Evolutionary conservation across 2,888 invertebrate genomes (phyloP), one percentile per base, ranked within the genome.

Genomic region (Apoderus coryli): DNA sequence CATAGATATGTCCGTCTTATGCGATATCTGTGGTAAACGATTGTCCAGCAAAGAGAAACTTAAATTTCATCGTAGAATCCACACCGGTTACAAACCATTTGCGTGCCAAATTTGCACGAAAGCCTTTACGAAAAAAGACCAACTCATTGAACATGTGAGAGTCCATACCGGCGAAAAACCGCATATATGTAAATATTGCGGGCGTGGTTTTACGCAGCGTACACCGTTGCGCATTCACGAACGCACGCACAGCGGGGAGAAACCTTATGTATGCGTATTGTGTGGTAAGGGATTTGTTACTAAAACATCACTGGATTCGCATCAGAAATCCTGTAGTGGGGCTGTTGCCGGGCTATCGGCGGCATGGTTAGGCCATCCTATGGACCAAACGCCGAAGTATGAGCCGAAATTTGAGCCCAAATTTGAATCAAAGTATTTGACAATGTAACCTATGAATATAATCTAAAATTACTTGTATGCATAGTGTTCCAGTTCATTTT

Each of bases 151-250:
- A 25, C 52, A 52, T 28, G 45, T 47, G 16, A 36, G 49, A 9
- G 47, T 49, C 6, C 49, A 49, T 29, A 49, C 49, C 9, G 50
- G 50, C 0, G 47, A 47, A 54, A 67, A 67, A 33, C 50, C 50
- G 3, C 48, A 48, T 27, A 47, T 49, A 15, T 55, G 55, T 35
- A 46, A 48, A 26, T 50, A 48, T 28, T 55, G 53, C 34, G 50
- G 51, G 4, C 48, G 50, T 34, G 49, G 47, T 7, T 45, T 50
- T 33, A 66, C 66, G 15, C 69, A 69, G 50, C 64, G 68, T 43
- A 65, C 67, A 46, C 67, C 69, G 46, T 52, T 71, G 42, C 65
- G 64, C 19, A 57, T 69, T 27, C 71, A 72, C 55, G 66, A 68
- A 53, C 60, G 70, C 29, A 67, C 65, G 26, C 69, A 70, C 52